Evolutionary conservation across 1,140 invertebrate genomes (phyloP).

Genomic region (Patella vulgata): DNA sequence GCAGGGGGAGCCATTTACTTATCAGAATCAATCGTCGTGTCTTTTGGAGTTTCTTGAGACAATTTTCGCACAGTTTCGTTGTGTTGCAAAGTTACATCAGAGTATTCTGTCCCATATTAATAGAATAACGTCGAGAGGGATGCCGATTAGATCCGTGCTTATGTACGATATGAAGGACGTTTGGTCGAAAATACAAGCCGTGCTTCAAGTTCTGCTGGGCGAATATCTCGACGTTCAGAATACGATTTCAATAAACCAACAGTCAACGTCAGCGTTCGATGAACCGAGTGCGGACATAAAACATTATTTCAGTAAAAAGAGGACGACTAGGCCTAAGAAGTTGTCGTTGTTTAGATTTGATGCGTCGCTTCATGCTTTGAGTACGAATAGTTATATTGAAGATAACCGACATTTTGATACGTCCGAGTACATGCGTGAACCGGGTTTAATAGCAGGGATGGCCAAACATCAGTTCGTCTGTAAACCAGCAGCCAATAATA

Average conservation of each 20-base stretch:
- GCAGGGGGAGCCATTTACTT: slow-evolving; percentile 57
- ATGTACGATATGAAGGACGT: slow-evolving; percentile 83
- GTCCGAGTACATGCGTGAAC: slow-evolving; percentile 40
- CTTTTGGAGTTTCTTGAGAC: slow-evolving; percentile 68
- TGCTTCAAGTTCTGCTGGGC: slow-evolving; percentile 77
- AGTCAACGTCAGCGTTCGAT: slow-evolving; percentile 69
- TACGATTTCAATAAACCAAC: slow-evolving; percentile 72
- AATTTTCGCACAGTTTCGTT: slow-evolving; percentile 80
- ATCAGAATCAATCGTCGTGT: slow-evolving; percentile 56
- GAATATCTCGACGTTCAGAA: slow-evolving; percentile 87
- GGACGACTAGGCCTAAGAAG: slow-evolving; percentile 72
- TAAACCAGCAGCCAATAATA: slow-evolving; percentile 78
- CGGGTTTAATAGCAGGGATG: slow-evolving; percentile 37
- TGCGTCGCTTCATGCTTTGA: slow-evolving; percentile 79
- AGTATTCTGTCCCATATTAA: slow-evolving; percentile 70
- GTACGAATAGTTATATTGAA: slow-evolving; percentile 75
- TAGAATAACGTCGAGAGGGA: slow-evolving; percentile 68
- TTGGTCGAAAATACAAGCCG: slow-evolving; percentile 88
- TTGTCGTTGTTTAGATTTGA: slow-evolving; percentile 81
- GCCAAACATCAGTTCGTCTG: slow-evolving; percentile 71
- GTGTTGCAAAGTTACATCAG: slow-evolving; percentile 77
- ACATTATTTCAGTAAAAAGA: slow-evolving; percentile 75
- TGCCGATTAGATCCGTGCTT: slow-evolving; percentile 45
- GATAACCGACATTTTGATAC: slow-evolving; percentile 68
- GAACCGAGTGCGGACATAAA: slow-evolving; percentile 75